Percentiles rank a stretch among this genome's conserved stretches.
phyloP scores from a whole-genome alignment of 2,797 vertebrate species.

The Etheostoma nigrum region DNA sequence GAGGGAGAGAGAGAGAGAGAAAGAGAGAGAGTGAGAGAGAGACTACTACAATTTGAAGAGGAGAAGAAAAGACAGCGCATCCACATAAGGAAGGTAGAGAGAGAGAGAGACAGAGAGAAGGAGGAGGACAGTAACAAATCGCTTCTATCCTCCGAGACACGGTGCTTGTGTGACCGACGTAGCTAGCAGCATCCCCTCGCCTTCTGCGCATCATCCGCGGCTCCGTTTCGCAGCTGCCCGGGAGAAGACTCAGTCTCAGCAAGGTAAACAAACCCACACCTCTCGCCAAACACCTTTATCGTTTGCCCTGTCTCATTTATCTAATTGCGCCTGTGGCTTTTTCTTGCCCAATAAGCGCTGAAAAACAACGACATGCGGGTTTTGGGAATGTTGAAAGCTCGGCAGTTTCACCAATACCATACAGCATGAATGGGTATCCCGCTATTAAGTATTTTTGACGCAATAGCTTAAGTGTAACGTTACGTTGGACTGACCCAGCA shows the following conservation, averaged over 20 bases:
- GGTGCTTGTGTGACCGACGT: conserved; percentile 32
- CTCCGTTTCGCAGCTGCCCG: conserved; percentile 46
- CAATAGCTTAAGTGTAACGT: conserved; percentile 16
- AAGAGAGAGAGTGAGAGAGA: background rate
- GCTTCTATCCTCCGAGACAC: conserved; percentile 41
- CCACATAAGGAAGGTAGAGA: background rate
- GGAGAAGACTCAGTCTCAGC: conserved; percentile 23
- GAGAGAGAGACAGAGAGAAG: background rate
- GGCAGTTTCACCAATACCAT: background rate
- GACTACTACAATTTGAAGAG: conserved; percentile 29
- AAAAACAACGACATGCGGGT: too few relatives aligned
- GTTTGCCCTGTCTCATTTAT: background rate
- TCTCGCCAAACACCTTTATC: background rate
- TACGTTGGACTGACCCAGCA: background rate
- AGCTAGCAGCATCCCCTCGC: conserved; percentile 53
- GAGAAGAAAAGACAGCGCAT: conserved; percentile 31
- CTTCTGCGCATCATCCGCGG: conserved; percentile 52
- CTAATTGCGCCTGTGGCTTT: rapidly evolving
- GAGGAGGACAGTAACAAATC: conserved; percentile 36
- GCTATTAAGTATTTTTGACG: conserved; percentile 27
- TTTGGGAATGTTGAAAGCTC: background rate
- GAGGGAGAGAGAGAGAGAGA: too few relatives aligned
- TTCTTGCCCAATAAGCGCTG: too few relatives aligned
- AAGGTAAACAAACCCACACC: conserved; percentile 71
- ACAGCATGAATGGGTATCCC: background rate